These are phyloP conservation scores for Echinarachnius parma DNA, from an alignment of 53 echinoderm and acorn worm genomes.

Conservation along the genomic window DNA sequence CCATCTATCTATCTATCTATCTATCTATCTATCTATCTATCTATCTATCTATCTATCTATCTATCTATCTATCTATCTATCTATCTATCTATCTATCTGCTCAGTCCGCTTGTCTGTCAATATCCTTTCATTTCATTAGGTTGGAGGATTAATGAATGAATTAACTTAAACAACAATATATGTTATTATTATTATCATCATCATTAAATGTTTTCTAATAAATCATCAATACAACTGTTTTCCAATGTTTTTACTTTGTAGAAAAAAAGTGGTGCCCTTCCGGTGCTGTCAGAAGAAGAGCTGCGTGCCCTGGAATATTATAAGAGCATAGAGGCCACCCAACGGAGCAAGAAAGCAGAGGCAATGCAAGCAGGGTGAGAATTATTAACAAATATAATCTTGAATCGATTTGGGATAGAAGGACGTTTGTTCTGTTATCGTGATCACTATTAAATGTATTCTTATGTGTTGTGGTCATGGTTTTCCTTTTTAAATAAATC, in stretches of 20 bases:
- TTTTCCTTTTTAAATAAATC: too few species aligned
- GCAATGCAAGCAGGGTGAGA: constrained; percentile 6
- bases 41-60: too few species aligned
- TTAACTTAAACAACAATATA: neutral
- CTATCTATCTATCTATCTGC: too few species aligned
- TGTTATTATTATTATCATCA: neutral
- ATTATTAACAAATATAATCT: too few species aligned
- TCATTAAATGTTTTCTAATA: neutral
- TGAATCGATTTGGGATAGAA: too few species aligned
- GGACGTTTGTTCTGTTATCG: neutral
- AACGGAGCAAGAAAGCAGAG: constrained; percentile 42
- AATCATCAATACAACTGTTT: too few species aligned
- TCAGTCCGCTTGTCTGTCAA: too few species aligned
- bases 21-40: too few species aligned
- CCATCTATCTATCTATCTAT: too few species aligned
- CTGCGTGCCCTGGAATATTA: constrained; percentile 80
- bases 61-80: too few species aligned
- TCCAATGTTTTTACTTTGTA: neutral
- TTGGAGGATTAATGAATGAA: neutral
- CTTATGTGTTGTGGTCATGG: too few species aligned
- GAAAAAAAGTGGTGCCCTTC: neutral
- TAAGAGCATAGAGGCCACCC: constrained; percentile 54
- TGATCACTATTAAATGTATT: neutral
- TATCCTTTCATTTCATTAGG: neutral
- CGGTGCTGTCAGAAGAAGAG: constrained; percentile 46